Percentiles rank a stretch among this genome's conserved stretches.
Evolutionary conservation across 2,888 invertebrate species (phyloP).

Genomic region (Monoplex corrugatus): DNA sequence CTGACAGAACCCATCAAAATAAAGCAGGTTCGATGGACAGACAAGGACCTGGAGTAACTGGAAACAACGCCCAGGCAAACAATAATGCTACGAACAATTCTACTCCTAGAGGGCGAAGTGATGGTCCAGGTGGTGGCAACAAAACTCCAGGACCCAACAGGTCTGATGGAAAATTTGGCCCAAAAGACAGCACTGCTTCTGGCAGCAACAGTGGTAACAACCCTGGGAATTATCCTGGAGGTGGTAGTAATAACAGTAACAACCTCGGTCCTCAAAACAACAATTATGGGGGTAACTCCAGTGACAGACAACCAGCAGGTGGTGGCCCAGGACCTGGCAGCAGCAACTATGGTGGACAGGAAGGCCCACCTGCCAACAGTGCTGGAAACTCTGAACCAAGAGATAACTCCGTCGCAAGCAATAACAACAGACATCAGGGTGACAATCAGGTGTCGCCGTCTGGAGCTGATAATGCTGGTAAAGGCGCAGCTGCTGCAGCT

Average conservation of each 20-base stretch:
- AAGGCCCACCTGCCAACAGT: not conserved
- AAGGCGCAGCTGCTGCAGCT: not conserved
- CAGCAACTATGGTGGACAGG: not conserved
- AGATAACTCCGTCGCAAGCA: not conserved
- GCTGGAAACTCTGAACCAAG: no score
- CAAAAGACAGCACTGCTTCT: not conserved
- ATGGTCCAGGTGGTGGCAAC: conserved; percentile 8
- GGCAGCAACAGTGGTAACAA: not conserved
- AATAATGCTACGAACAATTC: not conserved
- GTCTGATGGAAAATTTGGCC: not conserved
- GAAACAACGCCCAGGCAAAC: no score
- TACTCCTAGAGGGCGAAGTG: not conserved
- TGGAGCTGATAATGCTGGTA: not conserved
- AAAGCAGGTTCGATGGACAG: not conserved
- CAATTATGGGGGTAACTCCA: not conserved
- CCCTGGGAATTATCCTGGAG: no score
- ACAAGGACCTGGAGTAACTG: not conserved
- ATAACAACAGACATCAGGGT: not conserved
- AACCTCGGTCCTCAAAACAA: conserved; percentile 1
- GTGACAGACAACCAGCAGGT: not conserved
- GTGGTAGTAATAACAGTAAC: not conserved
- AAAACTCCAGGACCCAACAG: not conserved
- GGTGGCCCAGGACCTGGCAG: not conserved
- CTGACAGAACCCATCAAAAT: not conserved
- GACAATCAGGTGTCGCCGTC: not conserved